Percentiles rank a stretch among this genome's conserved stretches.
phyloP scores from a whole-genome alignment of 2,797 vertebrate species.

The Petrocephalus sullivani region DNA sequence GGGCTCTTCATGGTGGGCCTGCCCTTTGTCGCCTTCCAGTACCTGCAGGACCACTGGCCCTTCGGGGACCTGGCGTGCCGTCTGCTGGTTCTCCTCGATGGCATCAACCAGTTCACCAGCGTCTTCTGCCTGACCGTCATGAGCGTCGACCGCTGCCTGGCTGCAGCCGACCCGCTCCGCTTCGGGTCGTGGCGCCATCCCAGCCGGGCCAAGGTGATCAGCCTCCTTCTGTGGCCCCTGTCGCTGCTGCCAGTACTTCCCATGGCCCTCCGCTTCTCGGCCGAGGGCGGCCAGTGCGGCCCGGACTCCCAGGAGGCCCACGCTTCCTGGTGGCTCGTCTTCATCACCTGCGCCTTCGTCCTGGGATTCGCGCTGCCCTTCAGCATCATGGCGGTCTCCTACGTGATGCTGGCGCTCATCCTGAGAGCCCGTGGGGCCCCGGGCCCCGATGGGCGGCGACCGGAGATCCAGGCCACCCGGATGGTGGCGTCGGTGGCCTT shows the following conservation, averaged over 20 bases:
- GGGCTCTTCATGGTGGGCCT: constrained; percentile 71
- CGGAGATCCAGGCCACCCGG: constrained; percentile 61
- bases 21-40: constrained; percentile 65
- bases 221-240: constrained; percentile 56
- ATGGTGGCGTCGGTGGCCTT: constrained; percentile 64
- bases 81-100: constrained; percentile 65
- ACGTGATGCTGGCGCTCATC: constrained; percentile 49
- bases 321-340: constrained; percentile 50
- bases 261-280: constrained; percentile 62
- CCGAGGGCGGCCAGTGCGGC: constrained; percentile 47
- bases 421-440: constrained; percentile 31
- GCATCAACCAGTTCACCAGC: constrained; percentile 73
- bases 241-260: constrained; percentile 66
- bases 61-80: constrained; percentile 62
- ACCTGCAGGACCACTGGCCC: constrained; percentile 58
- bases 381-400: constrained; percentile 53
- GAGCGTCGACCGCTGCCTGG: constrained; percentile 71
- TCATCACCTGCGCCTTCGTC: constrained; percentile 63
- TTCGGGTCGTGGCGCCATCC: constrained; percentile 61
- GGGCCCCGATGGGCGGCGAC: constrained; percentile 36
- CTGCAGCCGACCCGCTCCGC: constrained; percentile 51
- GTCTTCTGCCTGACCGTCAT: constrained; percentile 65
- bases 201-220: constrained; percentile 51
- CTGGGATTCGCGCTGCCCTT: constrained; percentile 64
- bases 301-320: constrained; percentile 39